Conservation (phyloP, 2,888 invertebrate species). For the Spodoptera picta region DNA sequence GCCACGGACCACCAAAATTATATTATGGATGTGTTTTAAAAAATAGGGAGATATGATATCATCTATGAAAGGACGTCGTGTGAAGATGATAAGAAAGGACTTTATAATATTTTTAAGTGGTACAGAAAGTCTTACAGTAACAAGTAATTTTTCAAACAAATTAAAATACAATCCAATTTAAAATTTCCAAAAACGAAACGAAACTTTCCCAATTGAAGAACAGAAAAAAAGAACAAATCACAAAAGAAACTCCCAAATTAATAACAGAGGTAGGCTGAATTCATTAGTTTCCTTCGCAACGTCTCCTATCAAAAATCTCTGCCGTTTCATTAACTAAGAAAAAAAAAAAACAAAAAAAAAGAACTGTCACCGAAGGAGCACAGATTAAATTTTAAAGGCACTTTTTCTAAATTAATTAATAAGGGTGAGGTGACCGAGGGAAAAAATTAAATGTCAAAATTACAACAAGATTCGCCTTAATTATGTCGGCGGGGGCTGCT, state of each 20-base stretch:
- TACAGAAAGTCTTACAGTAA: slow-evolving; percentile 1
- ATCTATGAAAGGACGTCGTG: too few relatives aligned
- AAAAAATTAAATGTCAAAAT: slow-evolving; percentile 88
- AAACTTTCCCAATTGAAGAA: slow-evolving; percentile 55
- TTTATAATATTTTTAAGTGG: not conserved
- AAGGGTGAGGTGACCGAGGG: slow-evolving; percentile 76
- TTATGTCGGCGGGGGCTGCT: slow-evolving; percentile 77
- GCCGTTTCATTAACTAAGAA: slow-evolving; percentile 79
- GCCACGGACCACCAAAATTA: not conserved
- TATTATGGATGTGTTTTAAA: too few relatives aligned
- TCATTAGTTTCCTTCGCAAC: slow-evolving; percentile 68
- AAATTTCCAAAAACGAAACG: slow-evolving; percentile 24
- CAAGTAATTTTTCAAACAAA: slow-evolving; percentile 13
- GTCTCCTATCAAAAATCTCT: slow-evolving; percentile 80
- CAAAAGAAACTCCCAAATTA: slow-evolving; percentile 61
- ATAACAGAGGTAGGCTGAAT: slow-evolving; percentile 66
- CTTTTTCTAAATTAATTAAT: slow-evolving; percentile 86
- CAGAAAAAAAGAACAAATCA: slow-evolving; percentile 48
- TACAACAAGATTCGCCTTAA: slow-evolving; percentile 88
- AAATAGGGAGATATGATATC: too few relatives aligned
- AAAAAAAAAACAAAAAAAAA: slow-evolving; percentile 65
- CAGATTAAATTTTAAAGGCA: slow-evolving; percentile 86
- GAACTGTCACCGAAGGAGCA: slow-evolving; percentile 81
- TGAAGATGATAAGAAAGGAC: too few relatives aligned
- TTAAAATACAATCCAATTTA: slow-evolving; percentile 29